Evolutionary conservation across 2,797 vertebrate genomes (phyloP).

Genomic region (Falco rusticolus): DNA sequence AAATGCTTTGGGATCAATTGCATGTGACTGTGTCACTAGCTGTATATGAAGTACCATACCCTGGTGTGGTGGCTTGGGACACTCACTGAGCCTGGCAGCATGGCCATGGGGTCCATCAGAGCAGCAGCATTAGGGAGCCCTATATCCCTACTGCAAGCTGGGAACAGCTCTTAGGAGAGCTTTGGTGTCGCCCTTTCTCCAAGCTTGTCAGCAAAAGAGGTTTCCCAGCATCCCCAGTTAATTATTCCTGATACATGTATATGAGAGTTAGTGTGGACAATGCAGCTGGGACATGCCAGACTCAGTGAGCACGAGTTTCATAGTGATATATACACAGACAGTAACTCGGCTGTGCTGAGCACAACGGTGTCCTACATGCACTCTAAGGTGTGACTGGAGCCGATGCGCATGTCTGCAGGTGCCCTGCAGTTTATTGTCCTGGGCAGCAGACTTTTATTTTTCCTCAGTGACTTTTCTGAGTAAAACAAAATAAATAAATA

Average conservation of each 20-base stretch:
- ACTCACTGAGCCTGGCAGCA: background rate
- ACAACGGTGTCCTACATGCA: background rate
- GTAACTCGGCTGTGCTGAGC: background rate
- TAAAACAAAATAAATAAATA: too few relatives aligned
- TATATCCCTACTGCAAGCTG: background rate
- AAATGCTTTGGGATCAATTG: background rate
- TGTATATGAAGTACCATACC: background rate
- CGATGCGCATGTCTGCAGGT: background rate
- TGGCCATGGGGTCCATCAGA: background rate
- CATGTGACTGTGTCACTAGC: background rate
- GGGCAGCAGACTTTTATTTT: background rate
- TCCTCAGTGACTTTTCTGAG: background rate
- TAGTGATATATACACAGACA: background rate
- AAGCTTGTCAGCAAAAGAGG: background rate
- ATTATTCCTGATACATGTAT: background rate
- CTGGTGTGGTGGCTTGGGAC: background rate
- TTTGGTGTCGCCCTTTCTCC: background rate
- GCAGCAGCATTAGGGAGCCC: rapidly evolving
- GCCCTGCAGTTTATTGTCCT: background rate
- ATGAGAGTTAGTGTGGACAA: background rate
- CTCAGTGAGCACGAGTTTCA: background rate
- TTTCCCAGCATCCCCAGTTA: background rate
- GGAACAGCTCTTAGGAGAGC: background rate
- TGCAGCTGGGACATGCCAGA: background rate
- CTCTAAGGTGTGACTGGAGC: background rate